These are phyloP conservation scores for Pterostichus madidus DNA, from an alignment of 2,888 invertebrate genomes.

Conservation along the genomic window DNA sequence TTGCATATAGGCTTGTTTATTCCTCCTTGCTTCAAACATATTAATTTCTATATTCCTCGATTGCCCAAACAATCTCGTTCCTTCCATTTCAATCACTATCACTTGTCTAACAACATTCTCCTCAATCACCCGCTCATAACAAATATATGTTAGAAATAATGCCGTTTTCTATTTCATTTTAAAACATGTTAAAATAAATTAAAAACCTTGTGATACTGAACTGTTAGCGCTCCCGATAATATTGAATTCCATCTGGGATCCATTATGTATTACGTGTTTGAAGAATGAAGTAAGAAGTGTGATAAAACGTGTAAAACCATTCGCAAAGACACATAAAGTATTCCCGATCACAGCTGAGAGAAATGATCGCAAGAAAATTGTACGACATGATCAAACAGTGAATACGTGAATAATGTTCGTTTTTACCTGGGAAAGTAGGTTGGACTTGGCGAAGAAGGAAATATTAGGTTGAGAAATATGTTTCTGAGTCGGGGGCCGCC, in stretches of 20 bases:
- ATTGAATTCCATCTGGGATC: background rate
- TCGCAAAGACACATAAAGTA: background rate
- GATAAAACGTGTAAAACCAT: background rate
- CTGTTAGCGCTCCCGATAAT: background rate
- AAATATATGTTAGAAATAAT: no score
- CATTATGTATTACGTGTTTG: background rate
- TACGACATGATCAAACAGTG: constrained; percentile 42
- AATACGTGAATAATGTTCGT: constrained; percentile 49
- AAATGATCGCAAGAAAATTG: constrained; percentile 16
- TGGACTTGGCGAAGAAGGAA: constrained; percentile 36
- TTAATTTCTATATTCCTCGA: no score
- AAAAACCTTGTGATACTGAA: background rate
- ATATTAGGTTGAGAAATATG: constrained; percentile 65
- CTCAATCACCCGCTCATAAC: no score
- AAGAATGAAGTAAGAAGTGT: background rate
- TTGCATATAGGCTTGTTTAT: no score
- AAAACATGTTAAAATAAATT: no score
- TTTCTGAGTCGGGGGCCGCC: constrained; percentile 57
- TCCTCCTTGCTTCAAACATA: no score
- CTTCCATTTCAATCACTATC: no score
- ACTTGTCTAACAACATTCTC: no score
- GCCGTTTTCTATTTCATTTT: no score
- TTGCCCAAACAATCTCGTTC: no score
- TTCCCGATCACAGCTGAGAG: background rate
- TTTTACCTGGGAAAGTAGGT: constrained; percentile 34